A percentile compares a stretch with the other conserved stretches of the same genome.
Evolutionary conservation across 2,888 invertebrate genomes (phyloP).

Genomic region (Nomada flava): DNA sequence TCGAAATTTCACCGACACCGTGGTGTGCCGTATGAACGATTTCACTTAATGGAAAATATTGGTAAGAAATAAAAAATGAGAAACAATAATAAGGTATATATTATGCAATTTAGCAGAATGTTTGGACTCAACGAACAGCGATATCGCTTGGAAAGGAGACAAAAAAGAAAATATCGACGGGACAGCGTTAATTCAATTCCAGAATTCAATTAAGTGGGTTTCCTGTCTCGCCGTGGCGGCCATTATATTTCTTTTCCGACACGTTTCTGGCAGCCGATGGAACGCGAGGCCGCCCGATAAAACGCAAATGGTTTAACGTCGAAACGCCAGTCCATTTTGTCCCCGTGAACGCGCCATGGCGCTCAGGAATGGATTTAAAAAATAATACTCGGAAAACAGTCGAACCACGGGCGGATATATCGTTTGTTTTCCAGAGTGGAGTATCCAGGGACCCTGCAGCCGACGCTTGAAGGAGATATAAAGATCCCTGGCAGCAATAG

Average conservation of each 20-base stretch:
- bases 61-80: no score
- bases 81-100: no score
- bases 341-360: background rate
- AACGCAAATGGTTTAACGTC: constrained; percentile 50
- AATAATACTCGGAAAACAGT: constrained; percentile 54
- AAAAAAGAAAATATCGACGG: constrained; percentile 32
- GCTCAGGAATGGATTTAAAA: constrained; percentile 52
- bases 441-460: constrained; percentile 60
- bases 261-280: constrained; percentile 42
- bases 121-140: background rate
- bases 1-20: no score
- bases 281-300: constrained; percentile 43
- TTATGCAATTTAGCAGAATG: background rate
- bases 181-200: constrained; percentile 59
- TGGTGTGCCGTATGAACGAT: no score
- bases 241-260: constrained; percentile 45
- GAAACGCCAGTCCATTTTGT: constrained; percentile 3
- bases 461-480: constrained; percentile 71
- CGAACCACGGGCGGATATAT: constrained; percentile 48
- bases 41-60: no score
- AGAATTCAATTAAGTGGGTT: constrained; percentile 56
- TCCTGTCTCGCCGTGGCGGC: constrained; percentile 24
- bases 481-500: constrained; percentile 63
- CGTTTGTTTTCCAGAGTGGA: constrained; percentile 68
- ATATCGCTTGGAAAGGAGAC: background rate